Evolutionary conservation across 2,888 invertebrate genomes (phyloP), one percentile per base, ranked within the genome.

Genomic region (Tortricodes alternella): DNA sequence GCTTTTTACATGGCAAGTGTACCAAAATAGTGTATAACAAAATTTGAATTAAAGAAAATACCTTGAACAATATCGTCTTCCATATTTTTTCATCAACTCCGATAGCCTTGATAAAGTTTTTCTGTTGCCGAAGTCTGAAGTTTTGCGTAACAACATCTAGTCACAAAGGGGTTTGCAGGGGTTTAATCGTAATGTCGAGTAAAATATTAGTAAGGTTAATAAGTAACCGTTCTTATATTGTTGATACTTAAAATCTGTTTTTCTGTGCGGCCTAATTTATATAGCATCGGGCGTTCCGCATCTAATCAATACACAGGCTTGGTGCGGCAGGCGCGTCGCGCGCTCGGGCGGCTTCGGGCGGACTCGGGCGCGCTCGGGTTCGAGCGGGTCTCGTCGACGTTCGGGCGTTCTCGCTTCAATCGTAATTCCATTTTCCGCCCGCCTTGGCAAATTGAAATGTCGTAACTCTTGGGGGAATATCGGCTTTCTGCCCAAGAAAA

Each of bases 401-500:
- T 85, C 80, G 74, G 79, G 74, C 71, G 73, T 76, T 83, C 86
- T 86, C 89, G 86, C 89, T 89, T 79, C 87, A 91, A 91, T 89
- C 89, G 90, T 89, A 89, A 91, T 91, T 89, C 89, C 89, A 90
- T 91, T 91, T 91, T 91, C 91, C 90, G 89, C 89, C 89, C 90
- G 91, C 91, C 90, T 90, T 91, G 88, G 91, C 91, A 91, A 91
- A 91, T 91, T 91, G 91, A 91, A 91, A 91, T 90, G 91, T 90
- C 90, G 91, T 91, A 90, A 90, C 89, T 91, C 91, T 90, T 89
- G 79, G 85, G 91, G 91, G 91, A 89, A 91, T 91, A 89, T 90
- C 90, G 89, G 88, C 89, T 90, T 90, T 90, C 87, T 86, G 84
- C 83, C 81, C 83, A 85, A 89, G 89, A 88, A 91, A 88, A 89